Conservation (phyloP, 2,888 invertebrate genomes). For the Apoda limacodes region DNA sequence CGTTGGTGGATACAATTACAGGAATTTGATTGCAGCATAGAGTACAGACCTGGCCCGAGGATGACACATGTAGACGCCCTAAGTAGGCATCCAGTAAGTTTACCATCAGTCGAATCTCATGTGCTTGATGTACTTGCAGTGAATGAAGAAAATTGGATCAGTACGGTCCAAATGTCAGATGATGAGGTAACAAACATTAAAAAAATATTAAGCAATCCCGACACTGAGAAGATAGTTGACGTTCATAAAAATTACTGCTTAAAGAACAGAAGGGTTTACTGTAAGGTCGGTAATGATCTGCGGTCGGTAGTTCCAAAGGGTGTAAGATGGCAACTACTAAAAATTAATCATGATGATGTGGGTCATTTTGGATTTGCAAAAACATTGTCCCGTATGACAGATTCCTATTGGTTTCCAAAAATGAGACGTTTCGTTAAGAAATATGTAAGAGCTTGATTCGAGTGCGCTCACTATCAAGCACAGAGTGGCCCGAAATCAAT, state of each 20-base stretch:
- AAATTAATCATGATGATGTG: slow-evolving; percentile 32
- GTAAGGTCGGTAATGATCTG: slow-evolving; percentile 7
- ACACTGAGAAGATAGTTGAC: slow-evolving; percentile 8
- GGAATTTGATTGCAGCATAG: no score
- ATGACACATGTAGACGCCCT: slow-evolving; percentile 28
- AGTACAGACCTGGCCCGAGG: slow-evolving; percentile 24
- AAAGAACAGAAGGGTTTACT: no score
- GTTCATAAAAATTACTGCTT: slow-evolving; percentile 18
- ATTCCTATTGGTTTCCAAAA: slow-evolving; percentile 22
- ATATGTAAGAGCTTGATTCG: slow-evolving; percentile 18
- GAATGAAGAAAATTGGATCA: no score
- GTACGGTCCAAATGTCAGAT: slow-evolving; percentile 7
- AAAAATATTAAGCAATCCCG: slow-evolving; percentile 9
- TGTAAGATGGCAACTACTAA: slow-evolving; percentile 26
- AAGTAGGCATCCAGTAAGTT: no score
- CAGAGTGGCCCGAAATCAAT: slow-evolving; percentile 18
- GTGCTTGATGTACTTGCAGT: no score
- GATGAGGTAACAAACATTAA: slow-evolving; percentile 13
- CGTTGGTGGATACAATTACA: slow-evolving; percentile 27
- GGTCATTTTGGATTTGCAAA: slow-evolving; percentile 17
- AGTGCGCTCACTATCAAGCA: slow-evolving; percentile 19
- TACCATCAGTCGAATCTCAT: no score
- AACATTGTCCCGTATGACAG: slow-evolving; percentile 17
- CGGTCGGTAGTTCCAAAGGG: slow-evolving; percentile 29
- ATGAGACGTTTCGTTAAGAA: slow-evolving; percentile 20